phyloP scores from a whole-genome alignment of 2,113 vertebrate genomes.

The Delphinus delphis region DNA sequence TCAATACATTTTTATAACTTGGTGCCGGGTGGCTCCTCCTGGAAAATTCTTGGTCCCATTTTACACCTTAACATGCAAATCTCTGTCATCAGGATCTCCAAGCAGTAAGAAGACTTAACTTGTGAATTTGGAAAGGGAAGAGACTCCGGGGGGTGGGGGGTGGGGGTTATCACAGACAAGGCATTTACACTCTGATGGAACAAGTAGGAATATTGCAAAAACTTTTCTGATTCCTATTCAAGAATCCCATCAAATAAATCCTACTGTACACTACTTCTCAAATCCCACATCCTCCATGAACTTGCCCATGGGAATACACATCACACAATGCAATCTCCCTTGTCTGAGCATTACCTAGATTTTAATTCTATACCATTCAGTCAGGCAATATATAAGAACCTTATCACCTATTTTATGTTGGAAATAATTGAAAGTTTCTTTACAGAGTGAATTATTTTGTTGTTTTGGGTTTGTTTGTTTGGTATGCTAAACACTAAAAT shows the following conservation, averaged over 20 bases:
- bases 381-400: not conserved
- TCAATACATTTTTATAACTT: constrained; percentile 32
- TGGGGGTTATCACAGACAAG: not conserved
- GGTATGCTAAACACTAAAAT: not conserved
- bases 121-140: not conserved
- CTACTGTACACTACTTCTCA: not conserved
- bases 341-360: not conserved
- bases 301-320: fast-evolving
- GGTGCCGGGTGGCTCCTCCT: not conserved
- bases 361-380: not conserved
- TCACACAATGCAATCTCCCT: not conserved
- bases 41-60: constrained; percentile 49
- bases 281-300: not conserved
- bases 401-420: not conserved
- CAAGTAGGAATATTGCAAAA: not conserved
- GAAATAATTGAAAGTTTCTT: not conserved
- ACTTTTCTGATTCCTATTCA: not conserved
- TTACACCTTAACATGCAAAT: constrained; percentile 53
- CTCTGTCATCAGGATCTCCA: not conserved
- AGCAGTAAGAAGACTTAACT: constrained; percentile 22
- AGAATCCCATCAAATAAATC: not conserved
- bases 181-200: not conserved
- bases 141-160: not conserved
- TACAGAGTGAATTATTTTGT: not conserved
- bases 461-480: not conserved